Evolutionary conservation across 1,140 invertebrate genomes (phyloP).

Genomic region (Dendroctonus valens): DNA sequence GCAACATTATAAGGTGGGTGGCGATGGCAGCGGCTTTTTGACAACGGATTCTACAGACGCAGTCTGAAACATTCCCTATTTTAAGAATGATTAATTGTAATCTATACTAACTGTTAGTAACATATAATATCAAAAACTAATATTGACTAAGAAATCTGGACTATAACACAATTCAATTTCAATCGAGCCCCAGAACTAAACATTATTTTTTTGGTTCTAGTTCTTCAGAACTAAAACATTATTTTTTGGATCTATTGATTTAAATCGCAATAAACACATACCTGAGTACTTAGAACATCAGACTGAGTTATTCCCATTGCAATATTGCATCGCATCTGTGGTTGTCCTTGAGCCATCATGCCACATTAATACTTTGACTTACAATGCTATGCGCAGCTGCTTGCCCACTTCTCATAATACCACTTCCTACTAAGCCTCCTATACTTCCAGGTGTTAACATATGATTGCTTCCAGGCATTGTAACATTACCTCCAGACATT

Average conservation of each 20-base stretch:
- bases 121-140: neutral
- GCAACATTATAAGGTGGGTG: constrained; percentile 38
- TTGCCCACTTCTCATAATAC: neutral
- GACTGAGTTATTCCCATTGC: constrained; percentile 4
- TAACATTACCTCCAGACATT: constrained; percentile 3
- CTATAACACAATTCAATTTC: too few species aligned
- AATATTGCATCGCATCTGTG: constrained; percentile 8
- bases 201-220: too few species aligned
- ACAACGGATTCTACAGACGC: constrained; percentile 9
- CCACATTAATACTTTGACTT: constrained; percentile 6
- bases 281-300: constrained; percentile 16
- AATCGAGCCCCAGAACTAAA: too few species aligned
- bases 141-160: neutral
- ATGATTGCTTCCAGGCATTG: constrained; percentile 11
- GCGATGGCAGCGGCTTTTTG: constrained; percentile 33
- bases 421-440: neutral
- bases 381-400: neutral
- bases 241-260: too few species aligned
- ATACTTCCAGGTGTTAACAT: neutral
- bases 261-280: neutral
- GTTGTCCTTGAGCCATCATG: constrained; percentile 2
- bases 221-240: too few species aligned
- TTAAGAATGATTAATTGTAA: too few species aligned
- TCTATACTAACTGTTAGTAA: too few species aligned
- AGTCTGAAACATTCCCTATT: too few species aligned